Percentiles rank a stretch among this genome's conserved stretches.
These are phyloP conservation scores for Urocyon cinereoargenteus DNA, from an alignment of 2,797 vertebrate species.

Conservation along the genomic window DNA sequence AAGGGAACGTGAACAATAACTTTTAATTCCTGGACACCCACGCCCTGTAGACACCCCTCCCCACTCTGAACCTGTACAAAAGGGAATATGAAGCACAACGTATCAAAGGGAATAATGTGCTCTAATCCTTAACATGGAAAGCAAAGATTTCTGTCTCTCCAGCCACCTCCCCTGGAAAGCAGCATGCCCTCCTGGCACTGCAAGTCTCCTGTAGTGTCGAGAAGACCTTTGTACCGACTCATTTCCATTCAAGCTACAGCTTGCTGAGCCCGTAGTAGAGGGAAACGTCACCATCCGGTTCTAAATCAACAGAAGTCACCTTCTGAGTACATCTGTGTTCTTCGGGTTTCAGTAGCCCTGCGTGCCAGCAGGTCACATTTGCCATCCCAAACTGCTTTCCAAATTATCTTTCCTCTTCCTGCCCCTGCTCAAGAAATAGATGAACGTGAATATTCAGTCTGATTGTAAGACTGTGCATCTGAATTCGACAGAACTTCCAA, in stretches of 20 bases:
- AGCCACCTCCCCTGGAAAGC: neutral
- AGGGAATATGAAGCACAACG: conserved; percentile 26
- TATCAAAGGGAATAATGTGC: neutral
- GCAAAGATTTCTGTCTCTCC: conserved; percentile 4
- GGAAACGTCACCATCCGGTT: neutral
- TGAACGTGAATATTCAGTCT: neutral
- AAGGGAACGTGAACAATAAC: conserved; percentile 68
- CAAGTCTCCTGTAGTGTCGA: accelerated
- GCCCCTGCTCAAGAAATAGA: neutral
- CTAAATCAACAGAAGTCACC: neutral
- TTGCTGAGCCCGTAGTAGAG: neutral
- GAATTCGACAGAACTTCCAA: conserved; percentile 33
- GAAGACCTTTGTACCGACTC: neutral
- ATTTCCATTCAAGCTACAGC: neutral
- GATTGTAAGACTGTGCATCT: neutral
- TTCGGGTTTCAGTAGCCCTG: neutral
- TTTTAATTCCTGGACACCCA: conserved; percentile 74
- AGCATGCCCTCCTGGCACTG: neutral
- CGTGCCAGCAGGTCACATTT: neutral
- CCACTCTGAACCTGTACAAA: neutral
- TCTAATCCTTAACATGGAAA: neutral
- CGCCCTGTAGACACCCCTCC: neutral
- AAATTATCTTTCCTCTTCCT: neutral
- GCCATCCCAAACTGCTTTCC: neutral
- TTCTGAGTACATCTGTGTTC: neutral